A percentile compares a stretch with the other conserved stretches of the same genome.
Evolutionary conservation across 2,797 vertebrate genomes (phyloP).

Genomic region (Cetoscarus ocellatus): DNA sequence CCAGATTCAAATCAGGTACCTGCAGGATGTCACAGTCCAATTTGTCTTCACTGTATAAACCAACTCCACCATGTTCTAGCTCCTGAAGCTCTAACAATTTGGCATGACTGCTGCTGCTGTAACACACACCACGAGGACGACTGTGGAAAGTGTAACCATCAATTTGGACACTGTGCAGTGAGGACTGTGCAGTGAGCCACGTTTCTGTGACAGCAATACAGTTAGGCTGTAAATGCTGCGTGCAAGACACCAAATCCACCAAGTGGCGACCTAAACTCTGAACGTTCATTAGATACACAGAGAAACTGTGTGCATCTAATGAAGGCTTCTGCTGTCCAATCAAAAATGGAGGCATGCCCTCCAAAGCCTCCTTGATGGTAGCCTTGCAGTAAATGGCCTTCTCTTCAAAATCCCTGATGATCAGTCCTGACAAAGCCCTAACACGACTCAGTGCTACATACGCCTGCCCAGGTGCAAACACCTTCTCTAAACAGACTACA

Average conservation of each 20-base stretch:
- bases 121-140: not conserved
- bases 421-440: not conserved
- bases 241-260: not conserved
- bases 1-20: too few relatives aligned
- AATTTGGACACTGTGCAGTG: not conserved
- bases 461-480: not conserved
- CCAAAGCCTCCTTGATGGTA: not conserved
- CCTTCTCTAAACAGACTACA: not conserved
- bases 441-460: not conserved
- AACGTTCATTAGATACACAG: constrained; percentile 22
- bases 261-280: constrained; percentile 1
- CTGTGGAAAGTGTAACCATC: constrained; percentile 3
- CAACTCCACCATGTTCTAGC: constrained; percentile 22
- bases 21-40: too few relatives aligned
- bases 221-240: constrained; percentile 21
- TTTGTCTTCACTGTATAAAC: constrained; percentile 11
- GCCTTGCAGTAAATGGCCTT: not conserved
- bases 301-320: not conserved
- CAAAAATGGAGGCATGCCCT: not conserved
- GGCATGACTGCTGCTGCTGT: constrained; percentile 1
- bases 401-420: not conserved
- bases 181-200: not conserved
- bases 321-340: too few relatives aligned
- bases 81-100: not conserved
- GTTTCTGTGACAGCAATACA: constrained; percentile 31